Percentiles rank a stretch among this genome's conserved stretches.
Evolutionary conservation across 2,113 vertebrate genomes (phyloP).

Genomic region (Larimichthys crocea): DNA sequence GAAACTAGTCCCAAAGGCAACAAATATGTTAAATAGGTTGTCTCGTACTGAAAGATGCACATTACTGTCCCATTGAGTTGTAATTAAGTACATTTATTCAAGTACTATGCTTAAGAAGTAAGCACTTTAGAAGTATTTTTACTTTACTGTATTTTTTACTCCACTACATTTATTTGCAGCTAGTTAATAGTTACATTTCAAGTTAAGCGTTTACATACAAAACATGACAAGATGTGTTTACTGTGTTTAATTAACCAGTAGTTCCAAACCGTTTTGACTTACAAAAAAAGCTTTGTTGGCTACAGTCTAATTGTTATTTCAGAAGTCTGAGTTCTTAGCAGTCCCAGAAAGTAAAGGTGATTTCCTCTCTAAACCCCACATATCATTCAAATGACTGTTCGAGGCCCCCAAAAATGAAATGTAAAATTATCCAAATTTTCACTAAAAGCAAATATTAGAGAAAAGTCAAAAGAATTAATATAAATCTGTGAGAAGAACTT

Average conservation of each 20-base stretch:
- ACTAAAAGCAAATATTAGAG: background rate
- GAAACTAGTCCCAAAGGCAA: slow-evolving; percentile 49
- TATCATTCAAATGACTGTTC: background rate
- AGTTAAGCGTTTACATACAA: background rate
- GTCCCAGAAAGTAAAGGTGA: background rate
- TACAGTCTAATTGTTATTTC: background rate
- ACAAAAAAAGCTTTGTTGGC: background rate
- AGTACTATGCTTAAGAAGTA: background rate
- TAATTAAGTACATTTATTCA: background rate
- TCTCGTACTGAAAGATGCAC: slow-evolving; percentile 30
- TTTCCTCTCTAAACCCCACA: background rate
- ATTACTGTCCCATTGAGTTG: slow-evolving; percentile 30
- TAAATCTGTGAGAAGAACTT: background rate
- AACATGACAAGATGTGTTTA: background rate
- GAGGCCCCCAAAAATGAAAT: background rate
- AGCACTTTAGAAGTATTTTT: background rate
- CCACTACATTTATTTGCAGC: background rate
- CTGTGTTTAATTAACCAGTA: background rate
- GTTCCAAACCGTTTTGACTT: background rate
- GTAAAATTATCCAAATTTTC: background rate
- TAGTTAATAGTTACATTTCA: background rate
- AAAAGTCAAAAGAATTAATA: background rate
- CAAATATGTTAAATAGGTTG: slow-evolving; percentile 49
- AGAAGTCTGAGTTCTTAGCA: background rate
- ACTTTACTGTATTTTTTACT: background rate